These are phyloP conservation scores for Stegodyphus mimosarum DNA, from an alignment of 1,140 invertebrate genomes.

Conservation along the genomic window DNA sequence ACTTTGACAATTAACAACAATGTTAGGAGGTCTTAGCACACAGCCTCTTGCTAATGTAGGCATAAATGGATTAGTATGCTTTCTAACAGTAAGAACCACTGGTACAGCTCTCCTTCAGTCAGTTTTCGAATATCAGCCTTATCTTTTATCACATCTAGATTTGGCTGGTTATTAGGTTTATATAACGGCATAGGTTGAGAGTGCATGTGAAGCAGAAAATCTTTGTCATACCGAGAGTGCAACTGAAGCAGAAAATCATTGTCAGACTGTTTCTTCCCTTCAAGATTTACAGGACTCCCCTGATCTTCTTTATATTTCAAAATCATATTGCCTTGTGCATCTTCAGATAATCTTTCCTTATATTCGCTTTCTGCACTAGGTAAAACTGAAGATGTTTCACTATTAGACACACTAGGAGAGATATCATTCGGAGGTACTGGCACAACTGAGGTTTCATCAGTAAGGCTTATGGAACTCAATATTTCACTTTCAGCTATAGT, in stretches of 20 bases:
- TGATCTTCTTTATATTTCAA: constrained; percentile 73
- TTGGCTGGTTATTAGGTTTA: constrained; percentile 78
- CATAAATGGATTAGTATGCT: too few species aligned
- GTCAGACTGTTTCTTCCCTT: constrained; percentile 81
- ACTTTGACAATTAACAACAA: too few species aligned
- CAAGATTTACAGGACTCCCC: constrained; percentile 85
- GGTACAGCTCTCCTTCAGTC: too few species aligned
- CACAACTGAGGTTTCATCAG: neutral
- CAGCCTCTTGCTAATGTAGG: too few species aligned
- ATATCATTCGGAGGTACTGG: constrained; percentile 10
- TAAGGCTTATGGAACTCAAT: constrained; percentile 21
- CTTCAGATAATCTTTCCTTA: constrained; percentile 12
- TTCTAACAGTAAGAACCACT: too few species aligned
- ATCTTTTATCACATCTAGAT: constrained; percentile 74
- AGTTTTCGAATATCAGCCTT: constrained; percentile 64
- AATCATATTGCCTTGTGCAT: neutral
- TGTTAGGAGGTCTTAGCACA: too few species aligned
- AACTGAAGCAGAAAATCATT: constrained; percentile 64
- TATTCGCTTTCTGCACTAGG: constrained; percentile 22
- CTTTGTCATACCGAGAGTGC: constrained; percentile 62
- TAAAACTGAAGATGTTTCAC: constrained; percentile 35
- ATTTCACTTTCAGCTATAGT: constrained; percentile 37
- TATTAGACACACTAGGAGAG: neutral
- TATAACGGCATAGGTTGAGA: constrained; percentile 78
- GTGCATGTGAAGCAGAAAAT: constrained; percentile 81